These are phyloP conservation scores for Chlorodrepanis virens DNA, from an alignment of 2,113 vertebrate species.

Conservation along the genomic window DNA sequence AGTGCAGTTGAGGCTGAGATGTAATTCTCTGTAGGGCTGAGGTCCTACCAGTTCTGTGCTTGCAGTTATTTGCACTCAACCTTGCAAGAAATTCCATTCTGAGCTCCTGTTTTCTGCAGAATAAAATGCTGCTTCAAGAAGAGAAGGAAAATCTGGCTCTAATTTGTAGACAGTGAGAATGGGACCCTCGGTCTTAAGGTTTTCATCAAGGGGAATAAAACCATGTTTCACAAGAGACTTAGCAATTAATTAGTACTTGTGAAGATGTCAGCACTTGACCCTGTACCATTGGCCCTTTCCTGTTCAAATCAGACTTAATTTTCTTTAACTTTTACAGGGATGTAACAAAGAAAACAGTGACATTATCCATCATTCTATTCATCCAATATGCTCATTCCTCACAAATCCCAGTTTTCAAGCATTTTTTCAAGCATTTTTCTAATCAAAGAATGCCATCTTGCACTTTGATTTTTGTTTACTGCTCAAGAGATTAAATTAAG, in stretches of 20 bases:
- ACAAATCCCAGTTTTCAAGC: background rate
- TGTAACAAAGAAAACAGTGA: background rate
- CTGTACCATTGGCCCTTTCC: background rate
- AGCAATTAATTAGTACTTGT: background rate
- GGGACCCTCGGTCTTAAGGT: background rate
- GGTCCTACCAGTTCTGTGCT: background rate
- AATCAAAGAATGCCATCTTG: background rate
- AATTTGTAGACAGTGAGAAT: background rate
- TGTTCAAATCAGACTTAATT: background rate
- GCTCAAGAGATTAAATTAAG: constrained; percentile 32
- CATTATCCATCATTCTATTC: background rate
- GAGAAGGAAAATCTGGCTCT: background rate
- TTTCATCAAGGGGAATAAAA: background rate
- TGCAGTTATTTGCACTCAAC: background rate
- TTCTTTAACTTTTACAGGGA: background rate
- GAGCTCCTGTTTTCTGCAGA: background rate
- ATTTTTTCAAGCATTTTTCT: background rate
- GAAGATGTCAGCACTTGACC: background rate
- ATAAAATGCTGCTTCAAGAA: background rate
- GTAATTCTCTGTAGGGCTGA: background rate
- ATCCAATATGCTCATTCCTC: background rate
- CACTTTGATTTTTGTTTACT: background rate
- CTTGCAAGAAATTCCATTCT: background rate
- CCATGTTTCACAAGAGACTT: background rate
- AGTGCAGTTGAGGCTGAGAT: background rate